phyloP scores from a whole-genome alignment of 2,888 invertebrate species.

The Nyleta sp. region DNA sequence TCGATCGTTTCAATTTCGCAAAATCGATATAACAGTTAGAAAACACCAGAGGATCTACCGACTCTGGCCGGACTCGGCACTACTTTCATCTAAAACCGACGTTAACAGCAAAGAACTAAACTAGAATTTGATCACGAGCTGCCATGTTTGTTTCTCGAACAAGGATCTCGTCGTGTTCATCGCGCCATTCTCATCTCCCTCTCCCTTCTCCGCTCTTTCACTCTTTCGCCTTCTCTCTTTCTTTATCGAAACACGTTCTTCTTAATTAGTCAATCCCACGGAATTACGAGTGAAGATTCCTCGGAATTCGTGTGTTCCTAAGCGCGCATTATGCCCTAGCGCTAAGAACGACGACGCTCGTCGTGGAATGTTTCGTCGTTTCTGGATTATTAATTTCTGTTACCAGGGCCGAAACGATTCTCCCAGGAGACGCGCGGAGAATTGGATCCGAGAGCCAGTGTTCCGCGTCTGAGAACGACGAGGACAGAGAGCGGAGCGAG shows the following conservation, averaged over 20 bases:
- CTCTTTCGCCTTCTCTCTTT: slow-evolving; percentile 6
- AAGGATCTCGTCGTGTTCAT: slow-evolving; percentile 50
- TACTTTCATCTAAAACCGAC: background rate
- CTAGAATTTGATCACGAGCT: slow-evolving; percentile 39
- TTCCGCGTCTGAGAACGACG: slow-evolving; percentile 47
- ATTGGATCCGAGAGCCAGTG: slow-evolving; percentile 68
- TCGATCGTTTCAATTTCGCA: background rate
- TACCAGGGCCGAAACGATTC: slow-evolving; percentile 58
- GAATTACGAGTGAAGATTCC: slow-evolving; percentile 43
- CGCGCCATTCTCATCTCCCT: slow-evolving; percentile 34
- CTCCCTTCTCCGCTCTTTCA: background rate
- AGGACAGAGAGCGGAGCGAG: slow-evolving; percentile 16
- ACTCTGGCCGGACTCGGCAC: background rate
- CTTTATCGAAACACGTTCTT: slow-evolving; percentile 51
- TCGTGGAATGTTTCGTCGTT: slow-evolving; percentile 62
- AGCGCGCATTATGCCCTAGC: slow-evolving; percentile 43
- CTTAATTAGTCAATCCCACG: slow-evolving; percentile 61
- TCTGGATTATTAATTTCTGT: slow-evolving; percentile 67
- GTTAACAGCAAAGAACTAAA: slow-evolving; percentile 22
- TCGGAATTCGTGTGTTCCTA: slow-evolving; percentile 55
- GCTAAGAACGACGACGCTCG: slow-evolving; percentile 51
- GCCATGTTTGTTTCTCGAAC: slow-evolving; percentile 46
- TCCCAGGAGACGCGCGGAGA: slow-evolving; percentile 62
- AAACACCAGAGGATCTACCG: background rate
- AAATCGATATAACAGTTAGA: background rate